phyloP scores from a whole-genome alignment of 2,888 invertebrate genomes.

The Nematopogon swammerdamellus region DNA sequence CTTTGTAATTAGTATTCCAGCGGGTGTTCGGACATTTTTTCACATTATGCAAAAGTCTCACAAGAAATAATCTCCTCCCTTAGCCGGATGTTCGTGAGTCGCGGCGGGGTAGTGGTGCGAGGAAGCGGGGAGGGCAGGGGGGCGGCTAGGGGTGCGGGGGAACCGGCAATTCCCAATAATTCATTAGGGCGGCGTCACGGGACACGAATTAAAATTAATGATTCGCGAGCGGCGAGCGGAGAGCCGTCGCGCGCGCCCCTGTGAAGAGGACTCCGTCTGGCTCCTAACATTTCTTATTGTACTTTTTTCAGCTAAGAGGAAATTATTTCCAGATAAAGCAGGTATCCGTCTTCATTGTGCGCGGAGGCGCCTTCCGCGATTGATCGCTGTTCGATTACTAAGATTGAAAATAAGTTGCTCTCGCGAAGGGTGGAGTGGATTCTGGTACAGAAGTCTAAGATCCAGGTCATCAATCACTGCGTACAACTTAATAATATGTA shows the following conservation, averaged over 20 bases:
- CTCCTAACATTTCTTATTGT: not conserved
- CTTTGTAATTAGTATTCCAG: constrained; percentile 49
- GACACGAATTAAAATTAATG: constrained; percentile 56
- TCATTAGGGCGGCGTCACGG: constrained; percentile 50
- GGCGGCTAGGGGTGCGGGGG: constrained; percentile 24
- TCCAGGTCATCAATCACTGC: too few species aligned
- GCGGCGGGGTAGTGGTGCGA: constrained; percentile 26
- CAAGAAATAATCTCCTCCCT: constrained; percentile 27
- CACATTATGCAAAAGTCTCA: constrained; percentile 49
- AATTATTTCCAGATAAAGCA: not conserved
- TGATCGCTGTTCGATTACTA: not conserved
- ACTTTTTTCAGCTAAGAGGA: not conserved
- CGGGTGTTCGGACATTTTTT: constrained; percentile 48
- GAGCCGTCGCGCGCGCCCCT: too few species aligned
- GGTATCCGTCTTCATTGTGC: not conserved
- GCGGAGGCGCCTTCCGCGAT: not conserved
- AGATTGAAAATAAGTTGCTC: too few species aligned
- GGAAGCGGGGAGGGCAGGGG: constrained; percentile 15
- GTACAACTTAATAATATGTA: too few species aligned
- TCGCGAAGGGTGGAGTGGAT: too few species aligned
- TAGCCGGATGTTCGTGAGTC: constrained; percentile 18
- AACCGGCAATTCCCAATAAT: constrained; percentile 50
- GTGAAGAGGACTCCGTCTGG: too few species aligned
- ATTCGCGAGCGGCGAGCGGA: constrained; percentile 44
- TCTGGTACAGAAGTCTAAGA: too few species aligned